Evolutionary conservation across 2,113 vertebrate genomes (phyloP).

Genomic region (Vireo altiloquus): DNA sequence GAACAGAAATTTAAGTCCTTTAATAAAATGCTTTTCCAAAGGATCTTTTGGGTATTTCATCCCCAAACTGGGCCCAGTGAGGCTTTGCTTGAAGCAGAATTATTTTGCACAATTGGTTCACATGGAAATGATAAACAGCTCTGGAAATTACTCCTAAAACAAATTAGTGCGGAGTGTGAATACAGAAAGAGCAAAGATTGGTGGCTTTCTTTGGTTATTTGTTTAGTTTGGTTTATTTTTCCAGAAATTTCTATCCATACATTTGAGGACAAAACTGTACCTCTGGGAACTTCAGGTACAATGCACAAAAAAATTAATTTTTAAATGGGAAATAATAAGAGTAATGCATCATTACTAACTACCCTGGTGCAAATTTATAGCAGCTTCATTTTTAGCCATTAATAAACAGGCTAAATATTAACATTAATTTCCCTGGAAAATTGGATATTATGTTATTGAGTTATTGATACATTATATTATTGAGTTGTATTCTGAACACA

Average conservation of each 20-base stretch:
- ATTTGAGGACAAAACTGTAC: not conserved
- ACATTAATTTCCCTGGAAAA: not conserved
- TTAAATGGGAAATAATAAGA: not conserved
- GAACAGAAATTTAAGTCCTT: not conserved
- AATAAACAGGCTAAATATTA: conserved; percentile 28
- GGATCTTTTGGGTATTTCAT: not conserved
- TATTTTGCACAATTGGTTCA: not conserved
- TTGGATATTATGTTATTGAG: conserved; percentile 10
- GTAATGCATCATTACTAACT: conserved; percentile 16
- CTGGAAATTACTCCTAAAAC: not conserved
- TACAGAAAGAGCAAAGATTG: not conserved
- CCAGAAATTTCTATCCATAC: not conserved
- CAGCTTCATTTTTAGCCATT: not conserved
- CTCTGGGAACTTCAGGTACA: not conserved
- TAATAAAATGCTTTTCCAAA: not conserved
- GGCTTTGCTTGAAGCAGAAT: not conserved
- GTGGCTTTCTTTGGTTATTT: not conserved
- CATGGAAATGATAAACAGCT: not conserved
- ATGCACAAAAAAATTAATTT: not conserved
- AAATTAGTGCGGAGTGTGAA: not conserved
- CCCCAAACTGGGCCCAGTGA: accelerated
- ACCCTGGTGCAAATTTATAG: not conserved
- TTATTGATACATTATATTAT: conserved; percentile 20
- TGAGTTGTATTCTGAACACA: conserved; percentile 22
- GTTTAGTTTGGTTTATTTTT: not conserved